Conservation (phyloP, 2,888 invertebrate species). For the Allolobophora icterica region DNA sequence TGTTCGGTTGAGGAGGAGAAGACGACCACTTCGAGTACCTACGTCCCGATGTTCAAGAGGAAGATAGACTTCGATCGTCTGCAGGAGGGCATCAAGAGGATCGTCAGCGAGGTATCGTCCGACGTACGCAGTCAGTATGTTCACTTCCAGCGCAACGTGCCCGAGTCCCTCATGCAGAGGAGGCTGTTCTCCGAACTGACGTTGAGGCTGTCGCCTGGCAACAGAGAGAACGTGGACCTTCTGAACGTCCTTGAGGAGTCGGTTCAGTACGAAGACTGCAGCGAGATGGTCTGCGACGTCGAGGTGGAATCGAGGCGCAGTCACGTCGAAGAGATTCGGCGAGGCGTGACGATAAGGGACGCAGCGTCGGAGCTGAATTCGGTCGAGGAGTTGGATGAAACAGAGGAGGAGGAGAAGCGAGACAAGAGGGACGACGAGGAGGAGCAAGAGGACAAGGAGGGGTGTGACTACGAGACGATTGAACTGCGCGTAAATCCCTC, state of each 20-base stretch:
- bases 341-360: not conserved
- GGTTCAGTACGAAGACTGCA: slow-evolving; percentile 31
- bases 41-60: slow-evolving; percentile 29
- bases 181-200: slow-evolving; percentile 39
- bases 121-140: slow-evolving; percentile 43
- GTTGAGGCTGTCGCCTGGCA: slow-evolving; percentile 36
- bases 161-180: slow-evolving; percentile 37
- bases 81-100: slow-evolving; percentile 47
- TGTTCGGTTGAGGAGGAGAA: not conserved
- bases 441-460: not conserved
- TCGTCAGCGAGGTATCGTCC: slow-evolving; percentile 47
- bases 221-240: slow-evolving; percentile 35
- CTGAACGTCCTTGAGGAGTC: slow-evolving; percentile 31
- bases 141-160: slow-evolving; percentile 30
- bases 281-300: slow-evolving; percentile 1
- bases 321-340: not conserved
- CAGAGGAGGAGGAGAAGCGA: not conserved
- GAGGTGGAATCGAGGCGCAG: not conserved
- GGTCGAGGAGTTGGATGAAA: not conserved
- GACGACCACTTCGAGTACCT: not conserved
- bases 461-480: not conserved
- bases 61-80: slow-evolving; percentile 47
- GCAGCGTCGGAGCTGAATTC: not conserved
- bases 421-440: not conserved
- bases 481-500: not conserved